Base-by-base conservation (phyloP, 1,140 invertebrate genomes). In the Stegodyphus mimosarum region DNA sequence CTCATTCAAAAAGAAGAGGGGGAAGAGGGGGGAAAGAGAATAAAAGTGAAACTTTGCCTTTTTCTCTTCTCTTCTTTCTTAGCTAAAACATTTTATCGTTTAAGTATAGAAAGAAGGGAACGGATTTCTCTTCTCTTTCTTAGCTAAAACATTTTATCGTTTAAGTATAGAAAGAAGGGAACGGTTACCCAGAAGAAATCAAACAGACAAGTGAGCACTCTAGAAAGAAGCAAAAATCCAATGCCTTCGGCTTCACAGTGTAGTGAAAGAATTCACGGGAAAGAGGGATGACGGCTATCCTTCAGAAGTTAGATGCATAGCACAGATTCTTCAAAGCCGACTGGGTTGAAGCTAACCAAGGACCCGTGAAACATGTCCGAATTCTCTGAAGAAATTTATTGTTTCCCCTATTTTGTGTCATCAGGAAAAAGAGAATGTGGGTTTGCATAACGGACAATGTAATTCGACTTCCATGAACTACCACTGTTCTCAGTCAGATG, bases 201-300 rank as follows among this genome's bases (percentile, higher is more conserved):
- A 15, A n/a, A 76, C 63, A 76, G 55, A 76, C 55, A 76, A 76
- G 60, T 76, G 74, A 64, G 48, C 15, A 64, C 18, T 50, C 15
- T 64, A 33, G 64, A 76, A 66, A 60, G 48, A 17, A 64, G 52
- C 60, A n/a, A 76, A 76, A 76, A 76, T 76, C 74, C 18, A 74
- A 50, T 52, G 10, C 18, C 52, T 55, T 52, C 51, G 33, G 53
- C 52, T 74, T 18, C 18, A 33, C 51, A 60, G 15, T 53, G 52
- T 53, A 55, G 49, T 17, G 15, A 64, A 76, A 76, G n/a, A 15
- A 15, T 6, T 17, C 60, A 48, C n/a, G 55, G 13, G 50, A 49
- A 67, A 67, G 64, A 76, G 7, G 74, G n/a, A 67, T 67, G 64
- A 64, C 18, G 48, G 74, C 60, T 48, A 76, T 76, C 74, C 49